Conservation (phyloP, 2,797 vertebrate genomes). For the Sebastes trivittatus region DNA sequence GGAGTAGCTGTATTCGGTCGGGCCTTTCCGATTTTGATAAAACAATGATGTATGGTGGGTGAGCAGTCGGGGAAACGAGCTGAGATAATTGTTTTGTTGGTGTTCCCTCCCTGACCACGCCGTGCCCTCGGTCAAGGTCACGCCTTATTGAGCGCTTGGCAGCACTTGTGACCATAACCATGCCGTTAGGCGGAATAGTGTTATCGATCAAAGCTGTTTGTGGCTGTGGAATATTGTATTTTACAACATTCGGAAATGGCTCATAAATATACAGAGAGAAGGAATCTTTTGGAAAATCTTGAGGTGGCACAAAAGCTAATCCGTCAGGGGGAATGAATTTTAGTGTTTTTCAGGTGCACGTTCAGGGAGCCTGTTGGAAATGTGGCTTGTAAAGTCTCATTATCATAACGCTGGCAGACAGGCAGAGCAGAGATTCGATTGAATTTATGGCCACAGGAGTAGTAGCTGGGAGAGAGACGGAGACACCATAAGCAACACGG, state of each 20-base stretch:
- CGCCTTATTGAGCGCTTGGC: constrained; percentile 57
- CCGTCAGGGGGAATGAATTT: neutral
- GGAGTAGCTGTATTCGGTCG: constrained; percentile 23
- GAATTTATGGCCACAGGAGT: neutral
- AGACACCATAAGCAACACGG: neutral
- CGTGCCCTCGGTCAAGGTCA: constrained; percentile 57
- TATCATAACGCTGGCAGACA: neutral
- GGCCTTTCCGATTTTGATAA: constrained; percentile 64
- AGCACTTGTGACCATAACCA: constrained; percentile 43
- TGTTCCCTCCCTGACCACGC: constrained; percentile 25
- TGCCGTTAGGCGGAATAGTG: constrained; percentile 27
- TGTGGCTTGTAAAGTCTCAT: neutral
- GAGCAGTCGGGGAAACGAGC: constrained; percentile 35
- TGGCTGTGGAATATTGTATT: constrained; percentile 10
- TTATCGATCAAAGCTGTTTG: constrained; percentile 53
- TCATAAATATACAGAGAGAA: constrained; percentile 12
- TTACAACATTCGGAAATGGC: constrained; percentile 14
- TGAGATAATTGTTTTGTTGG: constrained; percentile 61
- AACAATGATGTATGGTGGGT: constrained; percentile 62
- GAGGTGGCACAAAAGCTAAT: neutral
- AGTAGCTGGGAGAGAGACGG: neutral
- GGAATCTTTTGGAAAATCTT: neutral
- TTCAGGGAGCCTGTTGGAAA: neutral
- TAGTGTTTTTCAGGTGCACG: neutral
- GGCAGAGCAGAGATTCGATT: neutral